Conservation (phyloP, 2,113 vertebrate species). For the Thermophis baileyi region DNA sequence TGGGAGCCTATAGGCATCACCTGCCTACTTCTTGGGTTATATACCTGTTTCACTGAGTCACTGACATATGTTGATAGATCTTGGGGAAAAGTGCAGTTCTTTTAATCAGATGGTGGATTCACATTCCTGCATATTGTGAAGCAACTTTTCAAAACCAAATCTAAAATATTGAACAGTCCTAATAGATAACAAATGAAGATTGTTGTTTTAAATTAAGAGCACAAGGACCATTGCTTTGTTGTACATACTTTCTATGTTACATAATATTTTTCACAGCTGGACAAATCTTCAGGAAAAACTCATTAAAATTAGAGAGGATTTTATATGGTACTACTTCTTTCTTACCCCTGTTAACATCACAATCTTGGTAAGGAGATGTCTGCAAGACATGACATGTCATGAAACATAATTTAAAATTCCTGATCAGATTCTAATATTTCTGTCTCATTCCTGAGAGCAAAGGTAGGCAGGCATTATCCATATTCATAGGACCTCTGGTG, state of each 20-base stretch:
- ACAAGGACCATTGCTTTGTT: not conserved
- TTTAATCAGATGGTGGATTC: not conserved
- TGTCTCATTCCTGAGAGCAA: not conserved
- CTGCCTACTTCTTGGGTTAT: not conserved
- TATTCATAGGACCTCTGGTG: not conserved
- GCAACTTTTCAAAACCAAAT: not conserved
- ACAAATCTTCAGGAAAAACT: not conserved
- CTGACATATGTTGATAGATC: not conserved
- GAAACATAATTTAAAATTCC: not conserved
- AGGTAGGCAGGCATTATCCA: not conserved
- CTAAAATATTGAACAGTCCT: not conserved
- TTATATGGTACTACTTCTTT: not conserved
- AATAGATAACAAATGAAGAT: not conserved
- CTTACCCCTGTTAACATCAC: not conserved
- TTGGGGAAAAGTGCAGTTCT: not conserved
- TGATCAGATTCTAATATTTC: not conserved
- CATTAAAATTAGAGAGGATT: not conserved
- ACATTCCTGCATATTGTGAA: not conserved
- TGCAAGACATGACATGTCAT: not conserved
- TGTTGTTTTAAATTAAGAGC: not conserved
- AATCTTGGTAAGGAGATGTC: not conserved
- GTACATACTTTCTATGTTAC: not conserved
- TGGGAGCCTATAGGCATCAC: not conserved
- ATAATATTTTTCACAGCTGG: not conserved
- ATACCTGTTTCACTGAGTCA: not conserved